phyloP scores from a whole-genome alignment of 1,140 invertebrate genomes.

The Drosophila azteca region DNA sequence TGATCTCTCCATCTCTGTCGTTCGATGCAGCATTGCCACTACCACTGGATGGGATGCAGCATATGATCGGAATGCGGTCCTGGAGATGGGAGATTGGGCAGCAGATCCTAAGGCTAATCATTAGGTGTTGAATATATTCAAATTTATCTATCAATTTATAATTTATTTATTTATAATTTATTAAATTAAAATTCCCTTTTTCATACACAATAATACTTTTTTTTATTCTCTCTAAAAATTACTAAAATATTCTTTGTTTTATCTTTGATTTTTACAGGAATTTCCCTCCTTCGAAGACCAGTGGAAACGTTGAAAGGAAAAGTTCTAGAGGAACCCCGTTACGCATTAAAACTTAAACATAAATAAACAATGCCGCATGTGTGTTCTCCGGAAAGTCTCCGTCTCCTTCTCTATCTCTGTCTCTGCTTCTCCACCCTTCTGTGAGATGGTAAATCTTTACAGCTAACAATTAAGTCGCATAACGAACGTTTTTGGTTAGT shows the following conservation, averaged over 20 bases:
- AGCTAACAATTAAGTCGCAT: conserved; percentile 81
- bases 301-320: conserved; percentile 1
- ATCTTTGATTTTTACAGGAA: background rate
- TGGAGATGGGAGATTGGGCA: no score
- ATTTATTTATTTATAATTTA: no score
- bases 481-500: conserved; percentile 74
- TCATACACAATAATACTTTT: no score
- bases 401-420: background rate
- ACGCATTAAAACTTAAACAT: conserved; percentile 48
- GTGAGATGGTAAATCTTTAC: conserved; percentile 72
- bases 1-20: background rate
- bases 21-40: background rate
- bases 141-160: no score
- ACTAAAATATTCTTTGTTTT: background rate
- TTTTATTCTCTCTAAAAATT: no score
- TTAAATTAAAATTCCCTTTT: no score
- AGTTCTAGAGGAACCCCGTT: background rate
- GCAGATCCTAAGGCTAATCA: no score
- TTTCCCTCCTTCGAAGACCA: conserved; percentile 7
- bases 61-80: no score
- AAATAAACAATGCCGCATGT: conserved; percentile 31
- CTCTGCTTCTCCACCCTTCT: no score
- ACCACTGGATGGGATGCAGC: background rate
- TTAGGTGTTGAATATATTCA: no score
- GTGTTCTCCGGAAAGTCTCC: background rate